Base-by-base conservation (phyloP, 2,888 invertebrate species). In the Eretmocerus hayati region DNA sequence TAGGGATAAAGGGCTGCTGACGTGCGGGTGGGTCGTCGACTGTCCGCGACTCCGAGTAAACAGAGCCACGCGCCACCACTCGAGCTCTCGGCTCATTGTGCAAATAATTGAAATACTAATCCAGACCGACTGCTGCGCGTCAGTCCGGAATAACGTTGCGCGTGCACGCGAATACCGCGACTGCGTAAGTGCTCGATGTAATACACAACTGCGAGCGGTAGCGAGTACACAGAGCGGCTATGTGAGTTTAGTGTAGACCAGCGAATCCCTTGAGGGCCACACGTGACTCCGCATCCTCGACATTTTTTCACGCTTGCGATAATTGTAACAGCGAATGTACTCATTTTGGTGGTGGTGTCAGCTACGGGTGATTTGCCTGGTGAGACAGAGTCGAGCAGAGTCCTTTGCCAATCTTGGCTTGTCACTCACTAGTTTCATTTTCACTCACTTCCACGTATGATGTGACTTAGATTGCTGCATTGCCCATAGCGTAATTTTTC, bases 21-120 rank as follows among this genome's bases (percentile, higher is more conserved):
- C 58, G 45, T 54, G 60, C 52, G 63, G 60, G 60, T 46, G 60
- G 59, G 60, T 19, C 8, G 18, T 8, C 19, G 9, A 19, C 4
- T 13, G 13, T 20, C 4, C 36, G 22, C 39, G 22, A 20, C 20
- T n/a, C n/a, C n/a, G 55, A 52, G 62, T 59, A 69, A 70, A 71
- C 62, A 71, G 30, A 33, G 62, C 43, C 70, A 69, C 70, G 69
- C 60, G 71, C 55, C 65, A 57, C 66, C 65, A 64, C 50, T 50
- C 38, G 49, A 53, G 4, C 20, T 18, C 36, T 8, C 21, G 48
- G 58, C 58, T 60, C 58, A 63, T 66, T 65, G 66, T 64, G 59
- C 62, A 69, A 71, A 71, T 69, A 69, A 70, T 69, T 68, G 70
- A 69, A 69, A 71, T 62, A 62, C 63, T 70, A 71, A 71, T 71